A percentile compares a stretch with the other conserved stretches of the same genome.
Evolutionary conservation across 2,797 vertebrate species (phyloP).

Genomic region (Takifugu ocellatus): DNA sequence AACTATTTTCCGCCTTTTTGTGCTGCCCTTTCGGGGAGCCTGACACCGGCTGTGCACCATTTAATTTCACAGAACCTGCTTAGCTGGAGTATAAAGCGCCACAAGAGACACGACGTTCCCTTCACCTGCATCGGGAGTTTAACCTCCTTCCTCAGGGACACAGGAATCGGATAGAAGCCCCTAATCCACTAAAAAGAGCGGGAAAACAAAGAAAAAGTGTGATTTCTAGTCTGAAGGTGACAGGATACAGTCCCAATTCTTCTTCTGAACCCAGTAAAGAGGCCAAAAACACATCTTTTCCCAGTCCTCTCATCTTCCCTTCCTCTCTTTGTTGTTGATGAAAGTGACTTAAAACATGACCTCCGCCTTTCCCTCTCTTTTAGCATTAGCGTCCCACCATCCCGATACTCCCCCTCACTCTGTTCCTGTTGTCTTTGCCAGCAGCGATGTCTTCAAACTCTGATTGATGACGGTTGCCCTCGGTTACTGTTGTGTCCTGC

Average conservation of each 20-base stretch:
- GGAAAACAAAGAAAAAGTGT: no score
- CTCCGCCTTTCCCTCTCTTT: slow-evolving; percentile 12
- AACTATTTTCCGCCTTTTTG: slow-evolving; percentile 1
- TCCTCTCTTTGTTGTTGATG: slow-evolving; percentile 1
- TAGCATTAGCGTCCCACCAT: slow-evolving; percentile 45
- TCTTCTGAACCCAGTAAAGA: slow-evolving; percentile 63
- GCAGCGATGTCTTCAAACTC: slow-evolving; percentile 72
- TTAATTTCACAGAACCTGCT: slow-evolving; percentile 23
- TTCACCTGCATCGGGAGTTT: background rate
- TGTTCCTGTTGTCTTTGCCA: slow-evolving; percentile 70
- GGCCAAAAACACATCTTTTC: slow-evolving; percentile 49
- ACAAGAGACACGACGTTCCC: background rate
- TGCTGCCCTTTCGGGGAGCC: slow-evolving; percentile 13
- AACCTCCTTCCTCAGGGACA: no score
- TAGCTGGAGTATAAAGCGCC: slow-evolving; percentile 8
- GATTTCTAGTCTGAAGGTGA: slow-evolving; percentile 61
- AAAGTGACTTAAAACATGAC: slow-evolving; percentile 24
- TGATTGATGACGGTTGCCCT: slow-evolving; percentile 72
- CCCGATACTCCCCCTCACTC: slow-evolving; percentile 28
- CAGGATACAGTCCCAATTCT: slow-evolving; percentile 61
- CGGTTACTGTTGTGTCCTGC: slow-evolving; percentile 67
- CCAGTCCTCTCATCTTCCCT: background rate
- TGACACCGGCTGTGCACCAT: slow-evolving; percentile 15
- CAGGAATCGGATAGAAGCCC: no score
- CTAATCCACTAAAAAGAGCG: no score